Evolutionary conservation across 2,888 invertebrate species (phyloP).

Genomic region (Chrysolina americana): DNA sequence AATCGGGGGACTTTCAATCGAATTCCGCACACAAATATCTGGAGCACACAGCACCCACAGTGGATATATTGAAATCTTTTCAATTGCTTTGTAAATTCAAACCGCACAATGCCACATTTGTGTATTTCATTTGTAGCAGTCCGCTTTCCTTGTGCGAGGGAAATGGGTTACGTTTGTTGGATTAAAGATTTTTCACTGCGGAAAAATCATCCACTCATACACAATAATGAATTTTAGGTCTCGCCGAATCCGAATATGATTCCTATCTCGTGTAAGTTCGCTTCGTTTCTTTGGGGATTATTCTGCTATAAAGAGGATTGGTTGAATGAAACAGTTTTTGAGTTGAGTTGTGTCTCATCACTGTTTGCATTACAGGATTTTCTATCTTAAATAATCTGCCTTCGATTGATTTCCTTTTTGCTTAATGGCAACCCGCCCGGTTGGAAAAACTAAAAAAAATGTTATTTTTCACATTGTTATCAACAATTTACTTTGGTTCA

Average conservation of each 20-base stretch:
- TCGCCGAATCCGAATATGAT: conserved; percentile 40
- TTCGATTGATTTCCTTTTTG: no score
- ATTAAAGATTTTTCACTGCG: conserved; percentile 66
- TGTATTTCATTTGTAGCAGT: conserved; percentile 69
- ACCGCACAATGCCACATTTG: conserved; percentile 69
- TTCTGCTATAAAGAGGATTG: not conserved
- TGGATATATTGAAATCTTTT: conserved; percentile 70
- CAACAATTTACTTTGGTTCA: no score
- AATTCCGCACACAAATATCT: conserved; percentile 69
- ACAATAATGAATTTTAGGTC: conserved; percentile 50
- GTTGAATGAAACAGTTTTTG: not conserved
- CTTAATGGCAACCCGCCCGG: no score
- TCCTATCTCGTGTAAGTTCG: not conserved
- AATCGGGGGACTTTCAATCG: conserved; percentile 69
- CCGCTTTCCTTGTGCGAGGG: conserved; percentile 64
- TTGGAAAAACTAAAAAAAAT: no score
- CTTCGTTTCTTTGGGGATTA: not conserved
- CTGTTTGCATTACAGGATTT: no score
- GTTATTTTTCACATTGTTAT: no score
- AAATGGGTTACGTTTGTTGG: conserved; percentile 69
- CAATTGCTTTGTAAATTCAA: conserved; percentile 71
- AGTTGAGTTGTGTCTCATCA: no score
- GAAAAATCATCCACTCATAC: conserved; percentile 60
- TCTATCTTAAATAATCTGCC: no score
- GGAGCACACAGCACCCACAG: conserved; percentile 67